A percentile compares a stretch with the other conserved stretches of the same genome.
Conservation (phyloP, 1,140 invertebrate genomes). For the Araneus ventricosus region DNA sequence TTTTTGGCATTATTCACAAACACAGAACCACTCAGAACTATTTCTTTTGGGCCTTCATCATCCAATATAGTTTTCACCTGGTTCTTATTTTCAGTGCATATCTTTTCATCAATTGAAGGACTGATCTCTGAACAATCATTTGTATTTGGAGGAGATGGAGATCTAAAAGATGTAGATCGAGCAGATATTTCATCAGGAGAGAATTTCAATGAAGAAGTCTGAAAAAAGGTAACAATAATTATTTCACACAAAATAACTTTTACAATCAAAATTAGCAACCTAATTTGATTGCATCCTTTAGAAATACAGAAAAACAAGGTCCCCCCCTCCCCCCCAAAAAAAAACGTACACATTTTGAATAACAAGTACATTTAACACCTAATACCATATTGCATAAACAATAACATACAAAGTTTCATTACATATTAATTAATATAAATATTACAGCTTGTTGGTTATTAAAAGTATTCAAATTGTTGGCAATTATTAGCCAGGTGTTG, state of each 20-base stretch:
- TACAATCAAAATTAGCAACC: background rate
- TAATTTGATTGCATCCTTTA: background rate
- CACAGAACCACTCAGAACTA: background rate
- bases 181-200: slow-evolving; percentile 52
- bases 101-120: background rate
- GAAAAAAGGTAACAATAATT: background rate
- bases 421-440: too few relatives aligned
- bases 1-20: background rate
- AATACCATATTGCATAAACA: too few relatives aligned
- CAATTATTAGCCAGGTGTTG: too few relatives aligned
- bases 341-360: too few relatives aligned
- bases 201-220: slow-evolving; percentile 43
- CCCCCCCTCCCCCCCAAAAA: too few relatives aligned
- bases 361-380: too few relatives aligned
- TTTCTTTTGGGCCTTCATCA: slow-evolving; percentile 1
- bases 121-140: background rate
- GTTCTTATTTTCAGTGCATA: background rate
- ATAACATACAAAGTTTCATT: too few relatives aligned
- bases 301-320: background rate
- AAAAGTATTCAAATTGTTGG: too few relatives aligned
- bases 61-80: background rate
- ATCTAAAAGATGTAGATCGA: slow-evolving; percentile 50
- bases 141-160: background rate
- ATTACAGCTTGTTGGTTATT: too few relatives aligned
- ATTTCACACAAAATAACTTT: background rate